Percentiles rank a stretch among this genome's conserved stretches.
Conservation (phyloP, 1,140 invertebrate species). For the Drosophila bocqueti region DNA sequence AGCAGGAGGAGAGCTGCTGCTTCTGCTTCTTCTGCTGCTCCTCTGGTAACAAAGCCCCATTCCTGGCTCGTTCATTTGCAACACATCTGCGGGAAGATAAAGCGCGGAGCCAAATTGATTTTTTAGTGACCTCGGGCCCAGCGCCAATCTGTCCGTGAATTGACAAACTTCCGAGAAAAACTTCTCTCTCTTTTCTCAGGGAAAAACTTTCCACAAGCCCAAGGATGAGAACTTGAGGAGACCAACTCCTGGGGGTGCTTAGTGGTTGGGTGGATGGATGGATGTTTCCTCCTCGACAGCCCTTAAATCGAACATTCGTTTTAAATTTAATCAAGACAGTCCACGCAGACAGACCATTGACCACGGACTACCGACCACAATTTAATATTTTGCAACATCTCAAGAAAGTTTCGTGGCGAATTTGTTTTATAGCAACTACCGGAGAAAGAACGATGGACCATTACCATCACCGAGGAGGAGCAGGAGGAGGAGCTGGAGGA, state of each 20-base stretch:
- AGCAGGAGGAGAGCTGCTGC: neutral
- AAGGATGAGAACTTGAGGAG: constrained; percentile 29
- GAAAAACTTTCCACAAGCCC: constrained; percentile 2
- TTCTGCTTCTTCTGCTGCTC: neutral
- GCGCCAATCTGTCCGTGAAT: constrained; percentile 27
- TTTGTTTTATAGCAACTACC: constrained; percentile 40
- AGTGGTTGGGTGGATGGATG: neutral
- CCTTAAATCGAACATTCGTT: constrained; percentile 61
- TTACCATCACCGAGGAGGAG: constrained; percentile 1
- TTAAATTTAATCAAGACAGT: constrained; percentile 49
- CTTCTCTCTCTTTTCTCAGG: neutral
- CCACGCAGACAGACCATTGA: neutral
- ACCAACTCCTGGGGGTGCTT: constrained; percentile 11
- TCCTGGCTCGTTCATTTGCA: constrained; percentile 15
- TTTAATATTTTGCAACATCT: constrained; percentile 72
- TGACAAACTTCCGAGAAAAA: constrained; percentile 14
- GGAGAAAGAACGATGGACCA: constrained; percentile 6
- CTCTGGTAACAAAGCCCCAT: constrained; percentile 11
- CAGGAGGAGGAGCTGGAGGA: neutral
- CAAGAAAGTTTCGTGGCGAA: constrained; percentile 52
- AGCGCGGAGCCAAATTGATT: constrained; percentile 35
- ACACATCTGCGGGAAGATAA: constrained; percentile 11
- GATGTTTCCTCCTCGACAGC: neutral
- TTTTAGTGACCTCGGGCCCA: constrained; percentile 25
- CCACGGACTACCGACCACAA: constrained; percentile 31